These are phyloP conservation scores for Drosophila melanosoma DNA, from an alignment of 2,888 invertebrate genomes.

Conservation along the genomic window DNA sequence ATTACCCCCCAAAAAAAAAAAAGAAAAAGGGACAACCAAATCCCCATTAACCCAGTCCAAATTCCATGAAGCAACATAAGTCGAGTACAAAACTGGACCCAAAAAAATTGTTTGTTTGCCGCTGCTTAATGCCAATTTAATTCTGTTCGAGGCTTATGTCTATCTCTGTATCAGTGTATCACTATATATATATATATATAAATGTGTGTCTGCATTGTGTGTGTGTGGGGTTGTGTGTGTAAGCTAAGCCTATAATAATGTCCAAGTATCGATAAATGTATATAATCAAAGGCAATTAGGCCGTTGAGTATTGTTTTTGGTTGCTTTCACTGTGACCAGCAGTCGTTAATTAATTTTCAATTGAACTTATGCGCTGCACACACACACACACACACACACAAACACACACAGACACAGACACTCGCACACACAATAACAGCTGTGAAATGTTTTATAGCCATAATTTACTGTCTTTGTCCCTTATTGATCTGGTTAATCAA, in stretches of 20 bases:
- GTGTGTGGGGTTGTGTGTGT: conserved; percentile 5
- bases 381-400: neutral
- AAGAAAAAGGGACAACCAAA: conserved; percentile 2
- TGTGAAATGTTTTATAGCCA: neutral
- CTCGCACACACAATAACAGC: neutral
- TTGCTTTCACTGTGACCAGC: conserved; percentile 10
- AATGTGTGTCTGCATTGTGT: conserved; percentile 26
- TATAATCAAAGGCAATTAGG: conserved; percentile 74
- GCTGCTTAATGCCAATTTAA: conserved; percentile 71
- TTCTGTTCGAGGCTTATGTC: conserved; percentile 45
- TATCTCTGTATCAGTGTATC: conserved; percentile 15
- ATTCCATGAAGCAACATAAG: conserved; percentile 19
- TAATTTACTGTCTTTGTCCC: neutral
- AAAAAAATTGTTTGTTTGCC: conserved; percentile 41
- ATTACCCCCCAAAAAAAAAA: neutral
- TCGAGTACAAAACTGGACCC: conserved; percentile 46
- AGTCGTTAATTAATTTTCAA: conserved; percentile 69
- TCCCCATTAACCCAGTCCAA: neutral
- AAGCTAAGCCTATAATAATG: conserved; percentile 44
- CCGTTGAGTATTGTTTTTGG: conserved; percentile 44
- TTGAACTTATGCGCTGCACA: conserved; percentile 45
- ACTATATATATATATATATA: neutral
- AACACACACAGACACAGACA: neutral
- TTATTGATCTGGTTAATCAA: neutral
- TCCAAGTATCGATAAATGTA: conserved; percentile 61